phyloP scores from a whole-genome alignment of 2,797 vertebrate species.

The Urosaurus nigricauda region DNA sequence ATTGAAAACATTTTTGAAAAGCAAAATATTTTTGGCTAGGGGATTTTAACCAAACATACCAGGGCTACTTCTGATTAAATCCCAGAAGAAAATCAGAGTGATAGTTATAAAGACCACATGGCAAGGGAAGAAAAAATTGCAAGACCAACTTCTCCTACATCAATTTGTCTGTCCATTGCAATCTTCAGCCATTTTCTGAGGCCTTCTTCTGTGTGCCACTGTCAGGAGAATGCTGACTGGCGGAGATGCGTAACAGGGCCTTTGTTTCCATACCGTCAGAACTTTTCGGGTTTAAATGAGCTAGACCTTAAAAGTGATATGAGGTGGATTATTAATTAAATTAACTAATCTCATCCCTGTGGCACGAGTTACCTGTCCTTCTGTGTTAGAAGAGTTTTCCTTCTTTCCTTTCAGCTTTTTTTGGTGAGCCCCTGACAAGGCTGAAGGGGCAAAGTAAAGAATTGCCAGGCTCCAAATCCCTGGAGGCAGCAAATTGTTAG shows the following conservation, averaged over 20 bases:
- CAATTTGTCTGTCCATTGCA: background rate
- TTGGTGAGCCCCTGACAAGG: background rate
- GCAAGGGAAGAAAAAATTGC: background rate
- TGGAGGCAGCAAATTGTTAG: background rate
- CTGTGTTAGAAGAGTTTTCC: background rate
- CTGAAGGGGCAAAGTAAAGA: no score
- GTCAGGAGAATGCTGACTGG: background rate
- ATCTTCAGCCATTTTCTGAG: background rate
- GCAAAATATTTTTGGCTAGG: slow-evolving; percentile 27
- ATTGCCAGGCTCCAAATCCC: no score
- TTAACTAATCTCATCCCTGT: background rate
- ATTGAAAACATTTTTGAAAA: slow-evolving; percentile 33
- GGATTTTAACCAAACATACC: slow-evolving; percentile 45
- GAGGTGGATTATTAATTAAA: background rate
- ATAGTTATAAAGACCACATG: background rate
- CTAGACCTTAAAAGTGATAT: background rate
- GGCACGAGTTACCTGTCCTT: background rate
- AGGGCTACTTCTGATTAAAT: slow-evolving; percentile 18
- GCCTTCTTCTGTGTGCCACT: background rate
- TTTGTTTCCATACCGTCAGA: background rate
- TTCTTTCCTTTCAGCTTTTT: background rate
- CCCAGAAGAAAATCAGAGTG: background rate
- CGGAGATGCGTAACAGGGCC: background rate
- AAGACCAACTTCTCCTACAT: background rate
- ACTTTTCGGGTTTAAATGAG: background rate